Percentiles rank a stretch among this genome's conserved stretches.
These are phyloP conservation scores for Rhabdophis nuchalis DNA, from an alignment of 2,797 vertebrate genomes.

Conservation along the genomic window DNA sequence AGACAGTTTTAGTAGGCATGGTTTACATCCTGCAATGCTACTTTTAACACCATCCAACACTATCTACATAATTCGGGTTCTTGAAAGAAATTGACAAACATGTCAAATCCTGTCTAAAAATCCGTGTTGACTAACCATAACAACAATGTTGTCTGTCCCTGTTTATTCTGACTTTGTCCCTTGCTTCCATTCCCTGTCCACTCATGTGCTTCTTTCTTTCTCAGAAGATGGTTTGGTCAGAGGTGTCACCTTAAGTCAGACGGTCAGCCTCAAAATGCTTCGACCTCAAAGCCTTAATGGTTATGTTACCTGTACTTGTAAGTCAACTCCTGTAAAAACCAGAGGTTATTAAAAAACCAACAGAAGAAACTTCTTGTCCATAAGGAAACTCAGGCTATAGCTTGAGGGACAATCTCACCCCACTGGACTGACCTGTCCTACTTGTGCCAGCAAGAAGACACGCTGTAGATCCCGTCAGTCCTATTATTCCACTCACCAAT, in stretches of 20 bases:
- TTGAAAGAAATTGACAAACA: background rate
- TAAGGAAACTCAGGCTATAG: background rate
- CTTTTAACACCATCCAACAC: background rate
- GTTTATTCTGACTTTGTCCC: background rate
- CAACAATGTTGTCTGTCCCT: background rate
- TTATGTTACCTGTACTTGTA: background rate
- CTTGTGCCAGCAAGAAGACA: background rate
- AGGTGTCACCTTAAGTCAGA: background rate
- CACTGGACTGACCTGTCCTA: background rate
- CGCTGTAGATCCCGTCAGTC: background rate
- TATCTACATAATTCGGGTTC: background rate
- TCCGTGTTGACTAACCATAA: background rate
- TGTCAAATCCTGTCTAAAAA: background rate
- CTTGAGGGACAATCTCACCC: background rate
- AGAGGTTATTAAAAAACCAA: background rate
- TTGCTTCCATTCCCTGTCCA: background rate
- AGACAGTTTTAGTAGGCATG: background rate
- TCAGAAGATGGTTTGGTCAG: background rate
- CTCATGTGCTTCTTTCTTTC: background rate
- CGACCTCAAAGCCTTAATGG: background rate
- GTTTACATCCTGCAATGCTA: background rate
- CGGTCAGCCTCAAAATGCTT: background rate
- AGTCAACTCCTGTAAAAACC: background rate
- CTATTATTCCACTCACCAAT: background rate
- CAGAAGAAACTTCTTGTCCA: background rate